phyloP scores from a whole-genome alignment of 2,888 invertebrate species.

The Creontiades dilutus region DNA sequence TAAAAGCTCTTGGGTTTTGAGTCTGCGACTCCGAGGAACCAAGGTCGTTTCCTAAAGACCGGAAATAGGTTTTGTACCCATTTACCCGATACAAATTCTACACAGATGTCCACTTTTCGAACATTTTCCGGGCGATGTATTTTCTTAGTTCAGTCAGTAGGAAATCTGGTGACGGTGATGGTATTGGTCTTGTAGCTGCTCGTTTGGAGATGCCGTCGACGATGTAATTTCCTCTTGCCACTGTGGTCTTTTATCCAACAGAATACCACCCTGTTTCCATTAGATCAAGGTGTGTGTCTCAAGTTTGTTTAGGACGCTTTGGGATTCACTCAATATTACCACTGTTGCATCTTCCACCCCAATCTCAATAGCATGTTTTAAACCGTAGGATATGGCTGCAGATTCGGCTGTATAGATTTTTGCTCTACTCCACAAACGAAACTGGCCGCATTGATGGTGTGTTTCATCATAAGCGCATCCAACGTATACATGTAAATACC shows the following conservation, averaged over 20 bases:
- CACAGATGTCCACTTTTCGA: neutral
- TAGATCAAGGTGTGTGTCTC: neutral
- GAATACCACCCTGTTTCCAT: too few species aligned
- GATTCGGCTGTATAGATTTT: neutral
- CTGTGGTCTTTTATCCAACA: neutral
- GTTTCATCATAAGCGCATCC: neutral
- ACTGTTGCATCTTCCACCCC: neutral
- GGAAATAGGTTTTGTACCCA: neutral
- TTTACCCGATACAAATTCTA: neutral
- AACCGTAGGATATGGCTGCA: neutral
- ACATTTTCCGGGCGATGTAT: neutral
- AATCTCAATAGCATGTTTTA: neutral
- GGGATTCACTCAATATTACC: neutral
- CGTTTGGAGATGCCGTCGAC: neutral
- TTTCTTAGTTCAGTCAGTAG: neutral
- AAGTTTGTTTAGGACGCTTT: neutral
- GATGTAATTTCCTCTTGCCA: neutral
- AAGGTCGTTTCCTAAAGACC: neutral
- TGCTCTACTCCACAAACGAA: neutral
- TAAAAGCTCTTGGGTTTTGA: neutral
- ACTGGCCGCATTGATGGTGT: neutral
- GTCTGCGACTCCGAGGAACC: neutral
- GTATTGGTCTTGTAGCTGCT: neutral
- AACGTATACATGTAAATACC: neutral
- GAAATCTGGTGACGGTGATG: neutral